Base-by-base conservation (phyloP, 2,797 vertebrate species). In the Pseudomugil tenellus region DNA sequence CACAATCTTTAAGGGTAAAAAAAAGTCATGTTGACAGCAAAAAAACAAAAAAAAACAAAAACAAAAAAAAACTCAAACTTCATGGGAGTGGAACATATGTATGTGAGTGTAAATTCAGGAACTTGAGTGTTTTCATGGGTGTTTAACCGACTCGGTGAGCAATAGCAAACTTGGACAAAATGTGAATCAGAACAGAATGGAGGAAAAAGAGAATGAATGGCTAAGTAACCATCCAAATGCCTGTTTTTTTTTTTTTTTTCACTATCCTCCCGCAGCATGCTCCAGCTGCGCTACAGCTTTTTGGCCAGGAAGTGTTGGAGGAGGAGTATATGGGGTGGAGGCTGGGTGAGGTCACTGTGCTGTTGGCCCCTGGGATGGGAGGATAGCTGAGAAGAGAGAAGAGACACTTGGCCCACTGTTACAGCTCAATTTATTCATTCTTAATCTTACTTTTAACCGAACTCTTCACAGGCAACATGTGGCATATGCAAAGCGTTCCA, bases 261-360 rank as follows among this genome's bases (percentile, higher is more conserved):
- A 67, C 55, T 71, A 63, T 73, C 81, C 70, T 80, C 63, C 51
- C 66, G 59, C 77, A 72, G 67, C 67, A 61, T 26, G 72, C 67
- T 85, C 84, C 91, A 90, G 90, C 90, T 91, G 90, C 80, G 80
- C 74, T 69, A 67, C 63, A 70, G 70, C 65, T 84, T 66, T 76
- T 39, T 58, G 77, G 81, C 61, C 84, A 89, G 87, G 90, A 89
- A 89, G 87, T 84, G 74, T 67, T 70, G 85, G 55, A 81, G 72
- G 63, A 79, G 86, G 86, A 77, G 83, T 79, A 71, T 49, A 67
- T 21, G 31, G 85, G 85, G 88, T 74, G 87, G 85, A 88, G 87
- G 85, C 72, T 80, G 85, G 82, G 83, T 92, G 91, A 91, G 84
- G 89, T 92, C 91, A 93, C 80, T 12, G 37, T 29, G 70, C 65